Conservation (phyloP, 1,140 invertebrate genomes). For the Theocolax elegans region DNA sequence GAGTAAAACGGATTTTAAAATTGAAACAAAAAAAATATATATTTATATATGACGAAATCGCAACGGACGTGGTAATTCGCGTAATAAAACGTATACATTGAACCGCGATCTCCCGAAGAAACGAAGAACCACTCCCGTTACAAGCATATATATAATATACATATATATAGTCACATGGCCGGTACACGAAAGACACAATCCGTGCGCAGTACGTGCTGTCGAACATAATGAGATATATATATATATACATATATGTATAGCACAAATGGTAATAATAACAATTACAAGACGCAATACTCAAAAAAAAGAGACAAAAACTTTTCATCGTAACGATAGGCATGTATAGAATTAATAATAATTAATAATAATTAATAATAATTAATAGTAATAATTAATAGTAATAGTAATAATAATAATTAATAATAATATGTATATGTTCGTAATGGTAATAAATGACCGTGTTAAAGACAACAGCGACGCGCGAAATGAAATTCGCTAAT, state of each 20-base stretch:
- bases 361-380: too few species aligned
- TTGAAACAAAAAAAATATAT: not conserved
- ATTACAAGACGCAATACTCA: conserved; percentile 59
- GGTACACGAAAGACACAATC: conserved; percentile 33
- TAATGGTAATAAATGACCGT: conserved; percentile 50
- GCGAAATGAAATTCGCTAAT: conserved; percentile 42
- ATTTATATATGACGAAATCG: not conserved
- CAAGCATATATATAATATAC: too few species aligned
- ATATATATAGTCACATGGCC: conserved; percentile 36
- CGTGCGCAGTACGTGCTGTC: conserved; percentile 37
- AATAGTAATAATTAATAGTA: too few species aligned
- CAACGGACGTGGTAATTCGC: conserved; percentile 14
- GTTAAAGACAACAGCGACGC: conserved; percentile 47
- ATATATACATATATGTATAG: conserved; percentile 52
- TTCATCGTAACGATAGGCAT: conserved; percentile 55
- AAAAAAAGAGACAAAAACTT: conserved; percentile 44
- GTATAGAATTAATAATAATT: conserved; percentile 48
- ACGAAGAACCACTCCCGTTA: conserved; percentile 41
- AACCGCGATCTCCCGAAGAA: conserved; percentile 48
- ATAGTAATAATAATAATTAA: too few species aligned
- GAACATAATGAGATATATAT: conserved; percentile 48
- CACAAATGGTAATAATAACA: conserved; percentile 55
- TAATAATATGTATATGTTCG: conserved; percentile 22
- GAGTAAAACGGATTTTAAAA: conserved; percentile 24
- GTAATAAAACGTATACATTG: too few species aligned